These are phyloP conservation scores for Xiphophorus couchianus DNA, from an alignment of 2,113 vertebrate genomes.

Conservation along the genomic window DNA sequence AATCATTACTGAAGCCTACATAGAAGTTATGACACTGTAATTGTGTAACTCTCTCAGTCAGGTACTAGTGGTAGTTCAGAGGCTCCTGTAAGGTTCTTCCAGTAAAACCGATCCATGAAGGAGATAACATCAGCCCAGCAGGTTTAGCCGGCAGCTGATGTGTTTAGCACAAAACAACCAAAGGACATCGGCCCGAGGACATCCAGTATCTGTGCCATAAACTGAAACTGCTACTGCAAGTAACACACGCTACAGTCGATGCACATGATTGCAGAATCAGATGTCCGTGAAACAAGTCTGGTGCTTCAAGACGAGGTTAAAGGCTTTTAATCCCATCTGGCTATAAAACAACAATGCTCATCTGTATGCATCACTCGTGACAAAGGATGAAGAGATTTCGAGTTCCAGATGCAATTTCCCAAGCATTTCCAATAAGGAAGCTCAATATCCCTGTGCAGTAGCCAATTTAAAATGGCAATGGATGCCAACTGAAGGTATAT, in stretches of 20 bases:
- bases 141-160: constrained; percentile 43
- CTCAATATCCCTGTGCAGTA: not conserved
- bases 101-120: not conserved
- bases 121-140: constrained; percentile 52
- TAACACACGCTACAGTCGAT: not conserved
- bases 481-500: not conserved
- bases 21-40: not conserved
- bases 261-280: not conserved
- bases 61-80: not conserved
- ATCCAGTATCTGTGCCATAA: not conserved
- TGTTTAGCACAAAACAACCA: constrained; percentile 62
- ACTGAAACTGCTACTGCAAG: not conserved
- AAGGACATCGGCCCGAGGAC: constrained; percentile 45
- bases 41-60: not conserved
- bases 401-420: not conserved
- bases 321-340: not conserved
- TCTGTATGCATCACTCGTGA: too few species aligned
- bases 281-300: not conserved
- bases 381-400: not conserved
- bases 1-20: not conserved
- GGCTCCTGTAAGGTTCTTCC: not conserved
- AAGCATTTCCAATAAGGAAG: not conserved
- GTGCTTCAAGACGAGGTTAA: too few species aligned
- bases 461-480: not conserved
- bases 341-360: not conserved